These are phyloP conservation scores for Spea bombifrons DNA, from an alignment of 2,113 vertebrate genomes.

Conservation along the genomic window DNA sequence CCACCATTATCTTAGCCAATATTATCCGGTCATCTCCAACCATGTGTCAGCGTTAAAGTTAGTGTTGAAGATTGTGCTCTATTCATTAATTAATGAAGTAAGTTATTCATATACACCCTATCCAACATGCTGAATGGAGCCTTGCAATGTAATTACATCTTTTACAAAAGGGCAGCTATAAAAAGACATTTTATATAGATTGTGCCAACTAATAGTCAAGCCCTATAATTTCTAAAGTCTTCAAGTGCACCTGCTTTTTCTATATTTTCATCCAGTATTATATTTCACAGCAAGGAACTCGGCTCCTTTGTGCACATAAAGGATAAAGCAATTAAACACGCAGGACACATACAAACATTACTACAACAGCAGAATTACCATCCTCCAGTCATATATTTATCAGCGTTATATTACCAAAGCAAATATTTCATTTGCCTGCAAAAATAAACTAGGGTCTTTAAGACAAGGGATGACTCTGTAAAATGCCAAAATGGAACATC, in stretches of 20 bases:
- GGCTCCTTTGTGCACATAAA: slow-evolving; percentile 11
- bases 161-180: slow-evolving; percentile 25
- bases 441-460: background rate
- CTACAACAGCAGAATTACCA: slow-evolving; percentile 22
- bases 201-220: slow-evolving; percentile 48
- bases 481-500: too few relatives aligned
- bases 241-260: slow-evolving; percentile 52
- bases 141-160: slow-evolving; percentile 49
- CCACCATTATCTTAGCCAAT: slow-evolving; percentile 46
- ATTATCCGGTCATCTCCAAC: slow-evolving; percentile 45
- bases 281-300: slow-evolving; percentile 27
- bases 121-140: slow-evolving; percentile 46
- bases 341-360: slow-evolving; percentile 28
- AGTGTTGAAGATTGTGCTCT: slow-evolving; percentile 37
- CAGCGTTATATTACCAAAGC: slow-evolving; percentile 7
- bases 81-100: slow-evolving; percentile 54
- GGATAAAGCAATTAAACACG: slow-evolving; percentile 22
- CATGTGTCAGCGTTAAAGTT: slow-evolving; percentile 50
- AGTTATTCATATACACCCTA: slow-evolving; percentile 45
- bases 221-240: slow-evolving; percentile 52
- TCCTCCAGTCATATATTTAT: slow-evolving; percentile 1
- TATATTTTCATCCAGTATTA: slow-evolving; percentile 36
- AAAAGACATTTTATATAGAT: slow-evolving; percentile 31
- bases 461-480: too few relatives aligned
- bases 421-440: slow-evolving; percentile 10